Evolutionary conservation across 2,797 vertebrate genomes (phyloP).

Genomic region (Remorina albescens): DNA sequence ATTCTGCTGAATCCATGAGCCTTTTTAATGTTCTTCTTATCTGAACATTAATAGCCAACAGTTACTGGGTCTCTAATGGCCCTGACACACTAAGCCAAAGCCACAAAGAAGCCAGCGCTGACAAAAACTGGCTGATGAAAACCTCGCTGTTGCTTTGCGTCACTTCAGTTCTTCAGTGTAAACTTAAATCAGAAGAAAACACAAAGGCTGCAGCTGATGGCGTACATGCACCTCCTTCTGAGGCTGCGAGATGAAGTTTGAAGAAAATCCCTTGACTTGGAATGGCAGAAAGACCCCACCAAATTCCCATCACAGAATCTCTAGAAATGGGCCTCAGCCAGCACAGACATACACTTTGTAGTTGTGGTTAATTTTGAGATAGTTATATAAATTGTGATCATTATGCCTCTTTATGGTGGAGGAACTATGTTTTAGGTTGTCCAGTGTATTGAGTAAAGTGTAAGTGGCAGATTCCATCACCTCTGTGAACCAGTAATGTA

Average conservation of each 20-base stretch:
- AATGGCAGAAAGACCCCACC: background rate
- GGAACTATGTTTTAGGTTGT: too few species aligned
- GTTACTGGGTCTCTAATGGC: background rate
- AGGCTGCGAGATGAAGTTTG: background rate
- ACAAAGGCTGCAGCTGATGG: background rate
- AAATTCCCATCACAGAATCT: background rate
- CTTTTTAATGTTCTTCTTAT: conserved; percentile 14
- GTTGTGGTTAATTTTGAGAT: background rate
- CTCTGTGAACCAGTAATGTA: background rate
- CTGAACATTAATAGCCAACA: background rate
- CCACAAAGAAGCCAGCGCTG: background rate
- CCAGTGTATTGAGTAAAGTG: background rate
- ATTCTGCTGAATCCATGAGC: conserved; percentile 3
- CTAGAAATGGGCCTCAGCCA: background rate
- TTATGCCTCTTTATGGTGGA: too few species aligned
- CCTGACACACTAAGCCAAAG: background rate
- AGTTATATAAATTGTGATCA: background rate
- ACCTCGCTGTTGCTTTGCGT: background rate
- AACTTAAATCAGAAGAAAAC: conserved; percentile 12
- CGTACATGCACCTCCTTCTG: background rate
- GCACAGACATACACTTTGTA: background rate
- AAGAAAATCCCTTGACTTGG: background rate
- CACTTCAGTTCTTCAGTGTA: conserved; percentile 2
- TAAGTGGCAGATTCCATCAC: background rate
- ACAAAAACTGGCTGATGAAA: conserved; percentile 31